Base-by-base conservation (phyloP, 2,888 invertebrate genomes). In the Unio pictorum region DNA sequence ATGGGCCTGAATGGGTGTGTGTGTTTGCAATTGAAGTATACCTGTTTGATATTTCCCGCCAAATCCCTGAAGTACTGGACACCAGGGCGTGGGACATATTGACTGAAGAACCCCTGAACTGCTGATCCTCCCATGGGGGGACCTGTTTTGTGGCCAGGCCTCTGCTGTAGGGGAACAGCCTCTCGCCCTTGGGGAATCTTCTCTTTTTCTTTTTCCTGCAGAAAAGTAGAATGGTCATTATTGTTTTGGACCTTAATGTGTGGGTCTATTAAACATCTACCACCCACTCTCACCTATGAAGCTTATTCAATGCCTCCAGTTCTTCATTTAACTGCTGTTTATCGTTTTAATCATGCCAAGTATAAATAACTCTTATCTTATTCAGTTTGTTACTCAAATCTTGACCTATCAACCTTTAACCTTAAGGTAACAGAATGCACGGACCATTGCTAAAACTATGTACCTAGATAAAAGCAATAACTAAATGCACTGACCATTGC, bases 1-100 rank as follows among this genome's bases (percentile, higher is more conserved):
- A 26, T 23, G n/a, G 18, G n/a, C 11, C n/a, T 18, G 23, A 11
- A 11, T 59, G n/a, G 26, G 59, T 58, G 59, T 8, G 59, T n/a
- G 45, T 18, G 18, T 17, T 61, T 67, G 30, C 23, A 23, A 61
- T 55, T 56, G 57, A 56, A 30, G 26, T 55, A 71, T 81, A 92
- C 92, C 91, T 98, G 97, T 83, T 96, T 94, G 74, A 98, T 95
- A 87, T 97, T 97, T 3, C 98, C 98, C 20, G 96, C 97, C 79
- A 98, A 92, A 90, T 98, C 98, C 80, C 97, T 92, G 90, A 95
- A 98, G 90, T 98, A 98, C 90, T 97, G 97, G 90, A 97, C 96
- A 73, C 97, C 98, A 7, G 81, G 76, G 61, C 85, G 76, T 6
- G 86, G 83, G 20, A 85, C 82, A 69, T 89, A 89, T 74, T 88